Evolutionary conservation across 2,113 vertebrate species (phyloP).

Genomic region (Bagarius yarrelli): DNA sequence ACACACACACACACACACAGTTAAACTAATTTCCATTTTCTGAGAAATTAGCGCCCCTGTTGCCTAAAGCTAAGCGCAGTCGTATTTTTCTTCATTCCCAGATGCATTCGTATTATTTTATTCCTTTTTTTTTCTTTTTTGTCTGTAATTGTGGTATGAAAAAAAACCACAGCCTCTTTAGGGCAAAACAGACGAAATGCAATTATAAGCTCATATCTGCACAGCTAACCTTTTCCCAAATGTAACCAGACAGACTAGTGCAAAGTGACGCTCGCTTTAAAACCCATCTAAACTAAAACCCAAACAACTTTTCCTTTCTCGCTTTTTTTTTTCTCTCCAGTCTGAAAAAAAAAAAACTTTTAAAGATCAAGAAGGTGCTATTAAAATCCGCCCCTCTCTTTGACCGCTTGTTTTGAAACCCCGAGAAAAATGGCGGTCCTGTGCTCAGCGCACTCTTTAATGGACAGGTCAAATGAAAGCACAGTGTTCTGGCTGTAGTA

Average conservation of each 20-base stretch:
- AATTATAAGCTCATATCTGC: conserved; percentile 46
- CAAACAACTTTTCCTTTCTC: conserved; percentile 14
- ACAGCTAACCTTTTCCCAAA: conserved; percentile 36
- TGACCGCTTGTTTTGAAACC: neutral
- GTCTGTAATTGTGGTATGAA: conserved; percentile 48
- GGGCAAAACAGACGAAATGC: conserved; percentile 53
- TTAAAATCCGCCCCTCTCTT: neutral
- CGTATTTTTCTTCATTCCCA: conserved; percentile 33
- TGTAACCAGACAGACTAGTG: conserved; percentile 23
- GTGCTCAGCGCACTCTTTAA: neutral
- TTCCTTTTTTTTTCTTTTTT: conserved; percentile 46
- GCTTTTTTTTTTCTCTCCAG: neutral
- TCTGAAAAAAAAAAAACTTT: conserved; percentile 15
- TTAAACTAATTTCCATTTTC: conserved; percentile 53
- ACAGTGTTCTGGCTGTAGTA: neutral
- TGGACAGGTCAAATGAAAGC: conserved; percentile 4
- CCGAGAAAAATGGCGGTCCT: neutral
- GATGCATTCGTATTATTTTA: conserved; percentile 32
- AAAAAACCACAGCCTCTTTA: conserved; percentile 36
- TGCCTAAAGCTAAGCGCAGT: conserved; percentile 43
- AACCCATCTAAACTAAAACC: conserved; percentile 27
- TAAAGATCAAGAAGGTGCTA: neutral
- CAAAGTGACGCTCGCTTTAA: conserved; percentile 20
- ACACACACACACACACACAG: conserved; percentile 17
- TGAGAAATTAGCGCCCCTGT: conserved; percentile 45